Percentiles rank a stretch among this genome's conserved stretches.
Conservation (phyloP, 2,888 invertebrate genomes). For the Diadromus collaris region DNA sequence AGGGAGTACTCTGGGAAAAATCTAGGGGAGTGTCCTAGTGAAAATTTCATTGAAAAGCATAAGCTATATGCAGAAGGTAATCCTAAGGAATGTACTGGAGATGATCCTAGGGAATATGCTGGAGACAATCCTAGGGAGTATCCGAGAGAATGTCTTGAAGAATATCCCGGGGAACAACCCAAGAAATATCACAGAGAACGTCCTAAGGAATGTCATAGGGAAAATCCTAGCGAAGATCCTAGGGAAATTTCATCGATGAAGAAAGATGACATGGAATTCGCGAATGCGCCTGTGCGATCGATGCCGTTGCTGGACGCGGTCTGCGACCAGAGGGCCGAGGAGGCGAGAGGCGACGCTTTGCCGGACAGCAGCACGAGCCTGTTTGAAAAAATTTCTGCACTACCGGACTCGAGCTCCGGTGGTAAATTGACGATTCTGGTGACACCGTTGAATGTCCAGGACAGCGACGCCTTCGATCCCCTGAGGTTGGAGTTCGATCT, state of each 20-base stretch:
- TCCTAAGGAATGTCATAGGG: too few relatives aligned
- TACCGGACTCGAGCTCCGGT: not conserved
- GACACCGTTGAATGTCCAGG: slow-evolving; percentile 4
- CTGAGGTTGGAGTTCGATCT: slow-evolving; percentile 33
- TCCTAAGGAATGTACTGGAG: too few relatives aligned
- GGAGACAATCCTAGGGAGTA: too few relatives aligned
- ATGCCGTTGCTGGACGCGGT: slow-evolving; percentile 43
- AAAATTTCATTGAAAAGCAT: too few relatives aligned
- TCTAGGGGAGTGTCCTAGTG: too few relatives aligned
- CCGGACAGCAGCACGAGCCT: slow-evolving; percentile 53
- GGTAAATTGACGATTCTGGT: slow-evolving; percentile 35
- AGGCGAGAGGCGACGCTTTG: not conserved
- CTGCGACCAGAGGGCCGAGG: not conserved
- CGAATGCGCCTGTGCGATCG: not conserved
- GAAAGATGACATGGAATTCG: not conserved
- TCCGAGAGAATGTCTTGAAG: too few relatives aligned
- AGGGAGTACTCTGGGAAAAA: too few relatives aligned
- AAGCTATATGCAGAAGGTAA: too few relatives aligned
- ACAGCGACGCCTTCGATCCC: slow-evolving; percentile 19
- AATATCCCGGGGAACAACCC: too few relatives aligned
- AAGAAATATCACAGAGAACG: not conserved
- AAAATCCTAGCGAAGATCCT: too few relatives aligned
- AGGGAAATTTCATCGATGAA: not conserved
- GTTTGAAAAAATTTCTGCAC: not conserved
- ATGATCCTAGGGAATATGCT: too few relatives aligned